phyloP scores from a whole-genome alignment of 64 coral and sea anemone genomes.

The Stylophora pistillata region DNA sequence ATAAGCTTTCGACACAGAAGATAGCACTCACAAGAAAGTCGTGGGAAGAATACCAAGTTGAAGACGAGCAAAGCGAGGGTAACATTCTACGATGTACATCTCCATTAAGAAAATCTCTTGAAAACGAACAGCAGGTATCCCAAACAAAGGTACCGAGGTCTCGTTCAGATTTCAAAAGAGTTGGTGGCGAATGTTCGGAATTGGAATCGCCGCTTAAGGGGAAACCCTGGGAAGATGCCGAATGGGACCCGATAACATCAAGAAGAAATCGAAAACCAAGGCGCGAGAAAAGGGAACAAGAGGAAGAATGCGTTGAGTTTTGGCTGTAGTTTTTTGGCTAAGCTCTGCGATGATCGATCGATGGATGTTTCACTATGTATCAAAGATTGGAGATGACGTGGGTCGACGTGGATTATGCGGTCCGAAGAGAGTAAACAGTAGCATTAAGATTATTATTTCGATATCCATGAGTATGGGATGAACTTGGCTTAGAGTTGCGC shows the following conservation, averaged over 20 bases:
- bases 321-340: conserved; percentile 20
- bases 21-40: no score
- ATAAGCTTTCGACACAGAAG: no score
- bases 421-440: background rate
- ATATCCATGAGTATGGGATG: no score
- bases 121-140: background rate
- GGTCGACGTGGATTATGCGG: background rate
- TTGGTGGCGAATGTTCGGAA: background rate
- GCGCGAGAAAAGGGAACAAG: background rate
- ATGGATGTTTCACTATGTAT: background rate
- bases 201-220: background rate
- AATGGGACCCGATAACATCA: background rate
- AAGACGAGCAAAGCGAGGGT: no score
- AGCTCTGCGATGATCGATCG: background rate
- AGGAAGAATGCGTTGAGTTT: background rate
- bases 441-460: no score
- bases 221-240: conserved; percentile 27
- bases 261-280: background rate
- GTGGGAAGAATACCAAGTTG: background rate
- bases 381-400: no score
- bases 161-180: background rate
- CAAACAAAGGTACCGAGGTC: background rate
- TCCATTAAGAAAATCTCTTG: background rate
- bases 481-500: no score
- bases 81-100: background rate